phyloP scores from a whole-genome alignment of 2,888 invertebrate species.

The Tachina lurida region DNA sequence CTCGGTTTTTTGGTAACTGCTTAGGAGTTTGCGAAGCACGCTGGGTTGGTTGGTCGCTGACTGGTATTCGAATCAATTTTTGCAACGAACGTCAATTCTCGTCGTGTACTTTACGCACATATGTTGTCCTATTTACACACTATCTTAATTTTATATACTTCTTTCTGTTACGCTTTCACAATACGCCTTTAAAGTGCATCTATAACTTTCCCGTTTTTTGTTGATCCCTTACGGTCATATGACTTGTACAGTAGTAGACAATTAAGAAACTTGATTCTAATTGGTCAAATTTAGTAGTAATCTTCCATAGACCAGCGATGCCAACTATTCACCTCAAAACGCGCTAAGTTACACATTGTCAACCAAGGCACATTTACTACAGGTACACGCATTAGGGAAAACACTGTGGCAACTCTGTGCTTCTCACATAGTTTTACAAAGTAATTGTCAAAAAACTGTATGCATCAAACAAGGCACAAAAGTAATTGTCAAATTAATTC shows the following conservation, averaged over 20 bases:
- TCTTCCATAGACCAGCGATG: no score
- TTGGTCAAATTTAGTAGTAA: constrained; percentile 84
- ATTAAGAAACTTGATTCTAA: constrained; percentile 84
- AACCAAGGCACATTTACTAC: no score
- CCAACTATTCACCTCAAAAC: no score
- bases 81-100: constrained; percentile 40
- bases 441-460: no score
- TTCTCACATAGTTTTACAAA: no score
- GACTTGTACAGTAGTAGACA: constrained; percentile 86
- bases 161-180: constrained; percentile 32
- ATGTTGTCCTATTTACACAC: constrained; percentile 52
- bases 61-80: constrained; percentile 56
- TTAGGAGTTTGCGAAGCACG: constrained; percentile 73
- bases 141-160: constrained; percentile 21
- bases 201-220: constrained; percentile 40
- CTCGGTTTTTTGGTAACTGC: constrained; percentile 78
- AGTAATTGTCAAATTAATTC: no score
- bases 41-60: constrained; percentile 65
- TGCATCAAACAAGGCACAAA: no score
- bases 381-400: no score
- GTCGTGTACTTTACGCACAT: constrained; percentile 7
- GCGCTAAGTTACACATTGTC: no score
- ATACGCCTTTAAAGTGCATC: background rate
- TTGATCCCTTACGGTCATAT: constrained; percentile 87
- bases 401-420: no score